These are phyloP conservation scores for Xerus rutilus DNA, from an alignment of 2,797 vertebrate species.

Conservation along the genomic window DNA sequence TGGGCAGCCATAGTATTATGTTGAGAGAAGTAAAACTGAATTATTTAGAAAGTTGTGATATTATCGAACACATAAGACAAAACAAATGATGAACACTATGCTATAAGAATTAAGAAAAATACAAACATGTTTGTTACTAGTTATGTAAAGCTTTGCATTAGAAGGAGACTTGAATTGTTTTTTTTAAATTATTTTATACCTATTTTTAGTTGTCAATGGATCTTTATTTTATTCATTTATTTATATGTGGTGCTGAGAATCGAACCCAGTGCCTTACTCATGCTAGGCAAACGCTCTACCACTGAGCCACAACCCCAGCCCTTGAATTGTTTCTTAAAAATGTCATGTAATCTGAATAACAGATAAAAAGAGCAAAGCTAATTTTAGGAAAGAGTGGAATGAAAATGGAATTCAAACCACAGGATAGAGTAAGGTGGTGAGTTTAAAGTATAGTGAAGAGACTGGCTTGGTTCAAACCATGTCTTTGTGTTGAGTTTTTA, in stretches of 20 bases:
- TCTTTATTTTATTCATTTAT: no score
- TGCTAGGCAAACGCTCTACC: no score
- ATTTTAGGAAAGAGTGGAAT: background rate
- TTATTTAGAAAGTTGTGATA: background rate
- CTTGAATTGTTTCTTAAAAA: background rate
- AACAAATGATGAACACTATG: background rate
- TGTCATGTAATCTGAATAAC: conserved; percentile 11
- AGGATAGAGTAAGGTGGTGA: background rate
- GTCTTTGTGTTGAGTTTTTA: background rate
- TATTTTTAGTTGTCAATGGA: no score
- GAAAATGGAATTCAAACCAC: background rate
- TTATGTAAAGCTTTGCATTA: background rate
- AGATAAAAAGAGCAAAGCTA: background rate
- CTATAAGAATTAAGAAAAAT: conserved; percentile 17
- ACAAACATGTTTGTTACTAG: background rate
- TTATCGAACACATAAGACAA: background rate
- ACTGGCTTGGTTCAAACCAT: background rate
- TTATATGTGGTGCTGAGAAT: no score
- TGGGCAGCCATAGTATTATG: background rate
- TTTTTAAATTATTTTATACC: no score
- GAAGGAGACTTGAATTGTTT: background rate
- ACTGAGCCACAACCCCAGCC: no score
- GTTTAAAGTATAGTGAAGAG: background rate
- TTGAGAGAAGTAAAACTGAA: background rate
- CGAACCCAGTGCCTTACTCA: no score